Evolutionary conservation across 2,888 invertebrate species (phyloP).

Genomic region (Cactoblastis cactorum): DNA sequence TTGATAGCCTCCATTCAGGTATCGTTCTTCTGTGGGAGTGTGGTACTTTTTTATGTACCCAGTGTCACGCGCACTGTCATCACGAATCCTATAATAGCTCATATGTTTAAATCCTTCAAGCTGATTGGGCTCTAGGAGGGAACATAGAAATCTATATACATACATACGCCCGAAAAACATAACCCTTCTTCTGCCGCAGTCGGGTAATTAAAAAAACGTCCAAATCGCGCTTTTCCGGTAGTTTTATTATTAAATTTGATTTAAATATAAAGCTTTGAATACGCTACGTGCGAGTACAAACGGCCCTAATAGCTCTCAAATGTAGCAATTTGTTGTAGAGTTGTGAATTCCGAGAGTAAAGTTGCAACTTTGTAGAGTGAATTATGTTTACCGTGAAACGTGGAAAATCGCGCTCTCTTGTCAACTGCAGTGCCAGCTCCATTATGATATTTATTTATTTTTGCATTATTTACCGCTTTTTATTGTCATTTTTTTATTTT

Average conservation of each 20-base stretch:
- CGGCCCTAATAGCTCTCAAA: conserved; percentile 4
- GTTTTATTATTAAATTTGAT: background rate
- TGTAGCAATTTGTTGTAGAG: background rate
- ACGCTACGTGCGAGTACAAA: background rate
- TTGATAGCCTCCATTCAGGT: too few relatives aligned
- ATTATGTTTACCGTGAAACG: background rate
- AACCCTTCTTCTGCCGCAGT: too few relatives aligned
- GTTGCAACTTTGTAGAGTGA: background rate
- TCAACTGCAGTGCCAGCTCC: background rate
- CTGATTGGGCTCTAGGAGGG: too few relatives aligned
- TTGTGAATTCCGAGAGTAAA: background rate
- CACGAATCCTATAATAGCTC: too few relatives aligned
- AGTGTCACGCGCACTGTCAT: too few relatives aligned
- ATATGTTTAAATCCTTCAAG: too few relatives aligned
- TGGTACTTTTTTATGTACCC: too few relatives aligned
- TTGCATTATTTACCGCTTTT: background rate
- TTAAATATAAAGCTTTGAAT: conserved; percentile 1
- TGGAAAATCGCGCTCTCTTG: background rate
- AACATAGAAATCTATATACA: too few relatives aligned
- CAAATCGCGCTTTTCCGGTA: background rate
- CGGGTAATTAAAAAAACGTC: too few relatives aligned
- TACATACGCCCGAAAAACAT: too few relatives aligned
- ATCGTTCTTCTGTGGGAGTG: too few relatives aligned
- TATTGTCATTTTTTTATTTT: too few relatives aligned
- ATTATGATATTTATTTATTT: background rate